A percentile compares a stretch with the other conserved stretches of the same genome.
Conservation (phyloP, 2,113 vertebrate genomes). For the Desmodus rotundus region DNA sequence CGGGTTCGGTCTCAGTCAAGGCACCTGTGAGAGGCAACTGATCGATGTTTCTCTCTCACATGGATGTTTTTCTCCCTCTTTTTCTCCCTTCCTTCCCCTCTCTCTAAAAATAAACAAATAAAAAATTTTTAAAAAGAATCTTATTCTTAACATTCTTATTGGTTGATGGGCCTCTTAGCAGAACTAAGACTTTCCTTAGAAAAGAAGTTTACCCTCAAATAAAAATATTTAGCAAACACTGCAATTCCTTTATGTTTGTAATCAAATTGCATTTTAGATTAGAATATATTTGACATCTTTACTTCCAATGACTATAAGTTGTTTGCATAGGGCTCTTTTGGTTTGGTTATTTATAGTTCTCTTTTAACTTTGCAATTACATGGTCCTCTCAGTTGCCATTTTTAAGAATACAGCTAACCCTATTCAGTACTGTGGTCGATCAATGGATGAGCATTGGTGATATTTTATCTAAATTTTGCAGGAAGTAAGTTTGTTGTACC, state of each 20-base stretch:
- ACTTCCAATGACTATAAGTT: neutral
- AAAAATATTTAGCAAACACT: neutral
- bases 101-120: no score
- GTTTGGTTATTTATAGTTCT: neutral
- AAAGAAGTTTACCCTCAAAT: neutral
- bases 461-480: slow-evolving; percentile 24
- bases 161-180: neutral
- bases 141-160: neutral
- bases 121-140: no score
- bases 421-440: neutral
- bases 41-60: no score
- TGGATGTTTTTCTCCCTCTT: no score
- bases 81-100: no score
- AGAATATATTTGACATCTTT: neutral
- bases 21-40: no score
- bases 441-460: neutral
- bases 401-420: neutral
- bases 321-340: neutral
- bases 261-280: neutral
- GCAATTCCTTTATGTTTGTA: neutral
- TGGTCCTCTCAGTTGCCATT: neutral
- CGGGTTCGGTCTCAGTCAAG: no score
- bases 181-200: neutral
- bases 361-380: neutral
- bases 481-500: neutral